Percentiles rank a stretch among this genome's conserved stretches.
Evolutionary conservation across 2,113 vertebrate species (phyloP).

Genomic region (Tyrannus savana): DNA sequence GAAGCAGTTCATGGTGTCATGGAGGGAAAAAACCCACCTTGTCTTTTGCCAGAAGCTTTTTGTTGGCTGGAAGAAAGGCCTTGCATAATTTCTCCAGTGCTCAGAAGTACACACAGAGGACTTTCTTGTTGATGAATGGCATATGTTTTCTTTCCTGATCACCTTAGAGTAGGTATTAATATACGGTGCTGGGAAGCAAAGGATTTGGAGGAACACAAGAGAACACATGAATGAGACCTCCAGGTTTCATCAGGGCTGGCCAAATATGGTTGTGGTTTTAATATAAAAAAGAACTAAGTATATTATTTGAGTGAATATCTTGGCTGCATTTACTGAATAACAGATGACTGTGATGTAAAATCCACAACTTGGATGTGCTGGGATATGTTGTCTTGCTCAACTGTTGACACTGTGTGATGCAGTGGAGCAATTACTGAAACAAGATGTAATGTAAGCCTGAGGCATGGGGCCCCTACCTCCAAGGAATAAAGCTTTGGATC

Average conservation of each 20-base stretch:
- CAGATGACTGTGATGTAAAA: background rate
- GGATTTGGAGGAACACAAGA: background rate
- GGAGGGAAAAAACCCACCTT: fast-evolving
- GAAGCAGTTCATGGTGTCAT: slow-evolving; percentile 6
- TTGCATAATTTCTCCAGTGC: background rate
- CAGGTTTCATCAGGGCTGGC: background rate
- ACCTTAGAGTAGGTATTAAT: background rate
- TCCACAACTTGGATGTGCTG: background rate
- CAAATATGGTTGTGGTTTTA: background rate
- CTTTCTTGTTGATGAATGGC: background rate
- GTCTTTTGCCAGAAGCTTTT: slow-evolving; percentile 9
- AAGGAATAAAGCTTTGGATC: background rate
- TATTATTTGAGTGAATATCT: background rate
- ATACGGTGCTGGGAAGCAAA: background rate
- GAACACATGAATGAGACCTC: background rate
- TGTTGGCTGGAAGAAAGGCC: background rate
- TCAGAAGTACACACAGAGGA: background rate
- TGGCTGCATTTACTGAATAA: background rate
- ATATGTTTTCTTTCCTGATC: background rate
- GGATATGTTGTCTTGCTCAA: background rate
- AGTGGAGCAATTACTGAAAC: background rate
- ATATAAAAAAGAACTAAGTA: background rate
- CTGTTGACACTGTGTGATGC: background rate
- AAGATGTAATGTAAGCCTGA: background rate
- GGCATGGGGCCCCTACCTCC: background rate